Conservation (phyloP, 2,888 invertebrate genomes). For the Druceiella hillmani region DNA sequence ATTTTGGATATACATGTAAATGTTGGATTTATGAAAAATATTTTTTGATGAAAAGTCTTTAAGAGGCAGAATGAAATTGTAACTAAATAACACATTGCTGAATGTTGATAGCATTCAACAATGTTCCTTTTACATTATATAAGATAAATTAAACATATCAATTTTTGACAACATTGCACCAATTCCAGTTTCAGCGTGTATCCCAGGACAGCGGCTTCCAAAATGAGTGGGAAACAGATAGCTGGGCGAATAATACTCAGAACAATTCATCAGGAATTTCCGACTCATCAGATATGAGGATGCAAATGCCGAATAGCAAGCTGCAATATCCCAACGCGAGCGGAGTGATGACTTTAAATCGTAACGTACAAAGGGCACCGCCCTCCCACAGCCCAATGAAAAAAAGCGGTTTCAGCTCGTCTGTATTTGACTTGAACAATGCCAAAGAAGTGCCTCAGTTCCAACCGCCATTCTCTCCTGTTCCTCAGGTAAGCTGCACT, state of each 20-base stretch:
- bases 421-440: background rate
- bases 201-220: constrained; percentile 1
- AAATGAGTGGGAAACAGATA: background rate
- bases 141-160: no score
- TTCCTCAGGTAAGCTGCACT: background rate
- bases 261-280: background rate
- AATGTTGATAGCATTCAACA: no score
- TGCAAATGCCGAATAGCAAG: background rate
- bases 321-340: no score
- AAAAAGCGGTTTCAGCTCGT: constrained; percentile 1
- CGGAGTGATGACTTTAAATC: background rate
- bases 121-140: no score
- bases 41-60: no score
- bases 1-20: no score
- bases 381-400: background rate
- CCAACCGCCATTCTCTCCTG: background rate
- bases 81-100: no score
- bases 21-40: no score
- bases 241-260: no score
- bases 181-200: background rate
- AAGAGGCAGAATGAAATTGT: no score
- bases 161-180: no score
- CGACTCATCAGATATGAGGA: background rate
- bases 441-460: background rate
- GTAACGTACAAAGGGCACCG: background rate